phyloP scores from a whole-genome alignment of 2,888 invertebrate species.

The Gymnoscelis rufifasciata region DNA sequence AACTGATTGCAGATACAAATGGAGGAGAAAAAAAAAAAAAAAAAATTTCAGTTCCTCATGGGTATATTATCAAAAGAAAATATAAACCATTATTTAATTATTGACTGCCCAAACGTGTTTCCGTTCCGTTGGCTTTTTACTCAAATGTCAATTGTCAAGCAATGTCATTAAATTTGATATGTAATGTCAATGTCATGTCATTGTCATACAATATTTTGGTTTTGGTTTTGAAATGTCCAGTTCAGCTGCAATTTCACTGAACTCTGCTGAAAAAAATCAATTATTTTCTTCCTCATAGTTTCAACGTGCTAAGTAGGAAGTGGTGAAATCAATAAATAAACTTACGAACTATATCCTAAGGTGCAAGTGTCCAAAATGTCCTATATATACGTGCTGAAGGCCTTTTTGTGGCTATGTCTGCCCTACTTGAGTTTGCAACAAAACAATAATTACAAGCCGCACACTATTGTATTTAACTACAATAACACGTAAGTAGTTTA shows the following conservation, averaged over 20 bases:
- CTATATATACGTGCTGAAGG: conserved; percentile 32
- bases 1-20: no score
- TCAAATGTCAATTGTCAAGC: no score
- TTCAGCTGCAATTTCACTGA: not conserved
- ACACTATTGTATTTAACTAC: conserved; percentile 61
- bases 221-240: not conserved
- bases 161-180: no score
- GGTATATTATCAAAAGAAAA: no score
- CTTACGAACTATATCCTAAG: not conserved
- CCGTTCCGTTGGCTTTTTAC: no score
- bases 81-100: no score
- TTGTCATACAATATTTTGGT: no score
- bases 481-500: conserved; percentile 65
- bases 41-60: no score
- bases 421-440: conserved; percentile 40
- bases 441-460: conserved; percentile 39
- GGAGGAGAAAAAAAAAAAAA: no score
- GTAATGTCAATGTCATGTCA: no score
- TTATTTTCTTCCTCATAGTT: not conserved
- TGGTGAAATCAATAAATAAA: not conserved
- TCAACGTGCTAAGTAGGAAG: not conserved
- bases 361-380: conserved; percentile 34
- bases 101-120: no score
- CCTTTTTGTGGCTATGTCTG: conserved; percentile 37
- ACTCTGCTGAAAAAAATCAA: not conserved